A percentile compares a stretch with the other conserved stretches of the same genome.
Conservation (phyloP, 2,888 invertebrate species). For the Pristionchus arcanus region DNA sequence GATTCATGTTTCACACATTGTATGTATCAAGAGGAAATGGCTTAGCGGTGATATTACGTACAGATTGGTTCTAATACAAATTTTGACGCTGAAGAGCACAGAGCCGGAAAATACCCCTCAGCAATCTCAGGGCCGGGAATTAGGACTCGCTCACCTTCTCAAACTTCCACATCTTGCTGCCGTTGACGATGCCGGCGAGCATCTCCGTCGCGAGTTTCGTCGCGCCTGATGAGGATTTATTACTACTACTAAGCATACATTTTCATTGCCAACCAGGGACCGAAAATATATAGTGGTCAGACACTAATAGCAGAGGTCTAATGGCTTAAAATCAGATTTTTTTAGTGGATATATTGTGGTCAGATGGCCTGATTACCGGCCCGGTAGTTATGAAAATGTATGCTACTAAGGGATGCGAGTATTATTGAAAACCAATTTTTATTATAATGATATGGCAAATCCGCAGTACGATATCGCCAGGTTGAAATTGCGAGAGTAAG, state of each 20-base stretch:
- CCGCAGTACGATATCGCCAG: background rate
- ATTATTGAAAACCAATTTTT: too few relatives aligned
- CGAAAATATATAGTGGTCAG: too few relatives aligned
- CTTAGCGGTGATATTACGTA: background rate
- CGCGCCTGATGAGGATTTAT: conserved; percentile 17
- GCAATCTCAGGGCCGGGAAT: background rate
- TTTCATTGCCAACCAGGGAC: too few relatives aligned
- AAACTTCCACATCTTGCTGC: conserved; percentile 82
- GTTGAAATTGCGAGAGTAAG: too few relatives aligned
- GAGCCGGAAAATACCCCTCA: background rate
- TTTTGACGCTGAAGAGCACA: background rate
- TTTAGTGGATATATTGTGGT: too few relatives aligned
- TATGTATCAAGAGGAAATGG: background rate
- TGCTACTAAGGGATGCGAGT: too few relatives aligned
- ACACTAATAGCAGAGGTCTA: too few relatives aligned
- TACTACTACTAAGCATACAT: too few relatives aligned
- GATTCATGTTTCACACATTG: background rate
- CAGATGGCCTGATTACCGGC: too few relatives aligned
- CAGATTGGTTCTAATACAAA: conserved; percentile 39
- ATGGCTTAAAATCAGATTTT: too few relatives aligned
- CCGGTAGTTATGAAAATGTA: too few relatives aligned
- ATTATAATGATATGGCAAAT: background rate
- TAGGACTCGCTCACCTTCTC: conserved; percentile 58
- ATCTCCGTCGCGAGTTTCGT: conserved; percentile 87
- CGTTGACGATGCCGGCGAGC: conserved; percentile 87